Percentiles rank a stretch among this genome's conserved stretches.
Conservation (phyloP, 1,140 invertebrate genomes). For the Pinna nobilis region DNA sequence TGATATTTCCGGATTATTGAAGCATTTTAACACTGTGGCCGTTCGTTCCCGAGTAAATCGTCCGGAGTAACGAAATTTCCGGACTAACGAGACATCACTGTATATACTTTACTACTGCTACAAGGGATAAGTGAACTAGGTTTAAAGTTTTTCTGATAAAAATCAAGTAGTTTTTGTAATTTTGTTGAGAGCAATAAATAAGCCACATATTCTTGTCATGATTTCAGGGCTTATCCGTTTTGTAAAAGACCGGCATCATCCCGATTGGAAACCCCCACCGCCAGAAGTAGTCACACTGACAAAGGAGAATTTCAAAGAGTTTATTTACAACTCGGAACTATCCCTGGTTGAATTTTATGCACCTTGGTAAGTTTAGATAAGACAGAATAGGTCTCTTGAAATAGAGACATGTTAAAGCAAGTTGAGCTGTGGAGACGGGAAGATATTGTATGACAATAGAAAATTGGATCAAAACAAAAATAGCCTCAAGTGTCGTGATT, state of each 20-base stretch:
- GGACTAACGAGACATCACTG: no score
- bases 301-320: conserved; percentile 77
- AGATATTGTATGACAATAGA: no score
- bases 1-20: no score
- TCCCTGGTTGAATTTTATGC: conserved; percentile 81
- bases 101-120: no score
- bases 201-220: background rate
- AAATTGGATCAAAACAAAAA: no score
- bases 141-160: background rate
- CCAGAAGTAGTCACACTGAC: conserved; percentile 78
- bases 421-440: no score
- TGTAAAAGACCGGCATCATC: conserved; percentile 78
- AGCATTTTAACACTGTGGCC: no score
- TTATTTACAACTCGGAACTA: conserved; percentile 75
- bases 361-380: conserved; percentile 75
- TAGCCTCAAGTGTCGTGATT: no score
- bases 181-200: no score
- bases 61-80: no score
- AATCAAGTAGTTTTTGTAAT: background rate
- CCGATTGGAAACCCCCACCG: conserved; percentile 78
- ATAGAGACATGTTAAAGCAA: no score
- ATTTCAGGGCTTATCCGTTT: conserved; percentile 76
- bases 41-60: no score
- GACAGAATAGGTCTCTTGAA: background rate
- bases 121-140: background rate